Base-by-base conservation (phyloP, 2,113 vertebrate species). In the Cyanoderma ruficeps region DNA sequence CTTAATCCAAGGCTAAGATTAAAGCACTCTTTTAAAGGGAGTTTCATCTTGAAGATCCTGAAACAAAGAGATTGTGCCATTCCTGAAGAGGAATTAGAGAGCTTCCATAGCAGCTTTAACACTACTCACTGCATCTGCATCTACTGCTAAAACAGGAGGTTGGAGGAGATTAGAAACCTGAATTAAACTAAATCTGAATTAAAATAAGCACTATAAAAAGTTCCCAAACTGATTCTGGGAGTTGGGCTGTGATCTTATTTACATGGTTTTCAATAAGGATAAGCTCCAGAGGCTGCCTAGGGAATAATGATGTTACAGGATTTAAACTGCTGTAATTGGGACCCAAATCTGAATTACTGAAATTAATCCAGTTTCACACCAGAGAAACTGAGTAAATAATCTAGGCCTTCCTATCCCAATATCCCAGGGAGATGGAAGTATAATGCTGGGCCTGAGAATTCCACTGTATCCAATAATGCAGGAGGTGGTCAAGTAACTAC, bases 161-260 rank as follows among this genome's bases (percentile, higher is more conserved):
- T 68, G 41, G 18, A 83, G 37, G 33, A 85, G 25, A 80, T 77
- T 60, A 89, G 39, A 90, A 49, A 76, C 13, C 39, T 63, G 19
- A 42, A 42, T 31, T 42, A 63, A 82, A 49, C 47, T 80, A 72
- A 89, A 87, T 82, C 33, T 33, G 16, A 82, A 90, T 75, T 93
- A 50, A 94, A 96, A 87, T 94, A 86, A 94, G 24, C 44, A 63
- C 76, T 78, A 72, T 47, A 64, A 91, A 81, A 90, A 27, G 6
- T 78, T 88, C 44, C 27, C 79, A 70, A 49, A 88, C 41, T 71
- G 56, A 60, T 81, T 81, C 35, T 55, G 17, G 11, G 41, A 77
- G 47, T 52, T 65, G 90, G 56, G 15, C 14, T 93, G 53, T 78
- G 65, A 89, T 83, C 20, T 82, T 93, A 68, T 84, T 88, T 86